Evolutionary conservation across 2,888 invertebrate genomes (phyloP), one percentile per base, ranked within the genome.

Genomic region (Tortricodes alternella): DNA sequence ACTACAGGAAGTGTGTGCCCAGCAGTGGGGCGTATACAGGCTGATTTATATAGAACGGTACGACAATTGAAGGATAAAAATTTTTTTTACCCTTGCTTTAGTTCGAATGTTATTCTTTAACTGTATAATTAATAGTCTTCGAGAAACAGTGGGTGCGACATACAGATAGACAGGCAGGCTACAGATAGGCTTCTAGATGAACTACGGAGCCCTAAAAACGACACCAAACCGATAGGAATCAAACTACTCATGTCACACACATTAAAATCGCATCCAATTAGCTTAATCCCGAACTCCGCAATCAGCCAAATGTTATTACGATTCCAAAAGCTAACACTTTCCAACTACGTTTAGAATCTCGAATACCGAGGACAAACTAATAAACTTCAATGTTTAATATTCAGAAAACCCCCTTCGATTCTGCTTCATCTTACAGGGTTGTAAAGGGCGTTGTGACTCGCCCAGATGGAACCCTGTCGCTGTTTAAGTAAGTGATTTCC

Each of bases 351-450:
- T 78, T 39, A 5, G n/a, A n/a, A n/a, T n/a, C n/a, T n/a, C n/a
- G n/a, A 37, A 16, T 5, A 24, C 11, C 70, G 83, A 82, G 87
- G 85, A 86, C 85, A 83, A 89, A 89, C 89, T 90, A 89, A 89
- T 90, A 90, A 89, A 88, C 85, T 85, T 85, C 83, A 88, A 89
- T 88, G 88, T 88, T 89, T 89, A 89, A 89, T 89, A 89, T 89
- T 87, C 87, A 49, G 19, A 32, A 19, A 13, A 38, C 48, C 49
- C 55, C 55, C 48, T 48, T 35, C 37, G 61, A 61, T 34, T 53
- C 39, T 72, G 66, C 71, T 71, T 65, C 65, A 64, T 58, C 62
- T 66, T 62, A 69, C 63, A 80, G 75, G 61, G 78, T 60, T 67
- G 70, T 74, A 76, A 77, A 71, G 71, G 74, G 56, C 55, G 63